phyloP scores from a whole-genome alignment of 2,888 invertebrate genomes.

The Ommatoiulus sabulosus region DNA sequence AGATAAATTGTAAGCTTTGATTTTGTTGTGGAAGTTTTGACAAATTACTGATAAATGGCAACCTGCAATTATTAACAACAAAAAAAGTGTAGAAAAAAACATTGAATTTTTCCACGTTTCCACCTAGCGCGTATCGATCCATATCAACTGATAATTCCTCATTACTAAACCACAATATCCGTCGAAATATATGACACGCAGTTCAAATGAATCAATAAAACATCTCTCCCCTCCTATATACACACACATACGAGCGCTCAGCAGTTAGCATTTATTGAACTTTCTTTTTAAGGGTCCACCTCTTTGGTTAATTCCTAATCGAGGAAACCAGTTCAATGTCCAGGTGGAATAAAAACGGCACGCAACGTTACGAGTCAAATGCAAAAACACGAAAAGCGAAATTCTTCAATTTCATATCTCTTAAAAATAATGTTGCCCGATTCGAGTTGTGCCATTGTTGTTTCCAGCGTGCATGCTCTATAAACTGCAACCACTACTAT shows the following conservation, averaged over 20 bases:
- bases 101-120: background rate
- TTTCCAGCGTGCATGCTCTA: background rate
- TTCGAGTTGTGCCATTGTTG: background rate
- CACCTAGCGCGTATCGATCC: background rate
- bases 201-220: conserved; percentile 13
- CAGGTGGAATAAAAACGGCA: background rate
- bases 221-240: background rate
- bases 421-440: background rate
- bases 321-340: conserved; percentile 38
- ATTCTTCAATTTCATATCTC: background rate
- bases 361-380: background rate
- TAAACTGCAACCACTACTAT: background rate
- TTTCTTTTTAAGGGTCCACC: conserved; percentile 33
- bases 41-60: background rate
- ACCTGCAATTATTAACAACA: background rate
- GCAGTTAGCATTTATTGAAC: conserved; percentile 40
- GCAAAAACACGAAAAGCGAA: background rate
- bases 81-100: background rate
- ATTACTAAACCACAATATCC: conserved; percentile 35
- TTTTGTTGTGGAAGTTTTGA: background rate
- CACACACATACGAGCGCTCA: background rate
- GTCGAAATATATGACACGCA: conserved; percentile 8
- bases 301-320: conserved; percentile 35
- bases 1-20: background rate
- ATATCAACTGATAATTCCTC: conserved; percentile 28